phyloP scores from a whole-genome alignment of 2,797 vertebrate genomes.

The Myotis findleyi region DNA sequence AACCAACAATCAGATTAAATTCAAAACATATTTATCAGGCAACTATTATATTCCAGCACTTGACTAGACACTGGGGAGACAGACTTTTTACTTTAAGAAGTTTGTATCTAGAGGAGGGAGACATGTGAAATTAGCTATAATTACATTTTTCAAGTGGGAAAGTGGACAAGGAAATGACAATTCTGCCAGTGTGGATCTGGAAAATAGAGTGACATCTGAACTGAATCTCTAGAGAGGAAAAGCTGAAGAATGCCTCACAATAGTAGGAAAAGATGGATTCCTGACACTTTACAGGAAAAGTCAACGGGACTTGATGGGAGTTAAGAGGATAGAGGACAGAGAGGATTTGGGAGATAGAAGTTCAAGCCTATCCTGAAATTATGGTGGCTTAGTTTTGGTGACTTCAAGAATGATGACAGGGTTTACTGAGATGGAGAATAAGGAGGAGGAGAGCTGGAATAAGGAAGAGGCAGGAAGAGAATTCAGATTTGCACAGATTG shows the following conservation, averaged over 20 bases:
- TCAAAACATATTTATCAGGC: neutral
- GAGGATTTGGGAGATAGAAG: neutral
- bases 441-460: neutral
- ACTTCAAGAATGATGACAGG: neutral
- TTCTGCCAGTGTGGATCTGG: neutral
- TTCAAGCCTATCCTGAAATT: neutral
- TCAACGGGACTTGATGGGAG: neutral
- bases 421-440: neutral
- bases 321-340: neutral
- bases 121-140: neutral
- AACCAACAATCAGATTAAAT: slow-evolving; percentile 33
- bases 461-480: neutral
- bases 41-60: neutral
- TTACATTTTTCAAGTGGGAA: neutral
- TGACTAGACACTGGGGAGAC: neutral
- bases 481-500: neutral
- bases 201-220: neutral
- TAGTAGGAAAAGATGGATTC: neutral
- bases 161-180: neutral
- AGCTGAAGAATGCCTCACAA: neutral
- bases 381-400: neutral
- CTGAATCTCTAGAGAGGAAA: neutral
- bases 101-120: slow-evolving; percentile 11
- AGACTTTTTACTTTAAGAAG: neutral
- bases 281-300: slow-evolving; percentile 6